Percentiles rank a stretch among this genome's conserved stretches.
These are phyloP conservation scores for Crocodylus rhombifer DNA, from an alignment of 2,797 vertebrate genomes.

Conservation along the genomic window DNA sequence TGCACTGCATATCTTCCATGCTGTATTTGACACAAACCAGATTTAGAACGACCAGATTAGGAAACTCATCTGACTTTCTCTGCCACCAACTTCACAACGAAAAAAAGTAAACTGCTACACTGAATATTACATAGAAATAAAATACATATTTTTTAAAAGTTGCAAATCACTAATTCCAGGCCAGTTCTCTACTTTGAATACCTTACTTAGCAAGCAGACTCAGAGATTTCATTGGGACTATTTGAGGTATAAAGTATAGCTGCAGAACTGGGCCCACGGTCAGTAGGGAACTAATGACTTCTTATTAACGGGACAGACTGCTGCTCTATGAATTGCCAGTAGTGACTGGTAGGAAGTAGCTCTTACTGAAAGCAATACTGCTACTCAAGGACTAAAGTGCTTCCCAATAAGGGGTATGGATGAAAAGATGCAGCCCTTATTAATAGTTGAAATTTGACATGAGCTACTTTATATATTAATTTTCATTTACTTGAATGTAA, in stretches of 20 bases:
- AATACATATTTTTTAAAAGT: not conserved
- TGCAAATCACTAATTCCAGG: not conserved
- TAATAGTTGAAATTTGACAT: constrained; percentile 9
- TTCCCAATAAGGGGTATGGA: constrained; percentile 47
- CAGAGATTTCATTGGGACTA: not conserved
- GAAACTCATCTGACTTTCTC: constrained; percentile 67
- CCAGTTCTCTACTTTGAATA: not conserved
- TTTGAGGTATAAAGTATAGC: not conserved
- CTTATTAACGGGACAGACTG: not conserved
- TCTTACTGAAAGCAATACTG: constrained; percentile 42
- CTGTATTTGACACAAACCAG: constrained; percentile 69
- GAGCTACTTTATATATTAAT: constrained; percentile 45
- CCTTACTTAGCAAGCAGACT: not conserved
- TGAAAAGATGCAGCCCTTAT: not conserved
- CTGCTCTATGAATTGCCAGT: not conserved
- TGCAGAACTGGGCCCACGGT: not conserved
- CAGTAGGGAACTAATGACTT: not conserved
- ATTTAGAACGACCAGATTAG: constrained; percentile 64
- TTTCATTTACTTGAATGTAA: constrained; percentile 15
- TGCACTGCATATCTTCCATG: not conserved
- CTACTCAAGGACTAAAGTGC: constrained; percentile 30
- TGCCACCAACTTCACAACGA: not conserved
- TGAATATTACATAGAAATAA: not conserved
- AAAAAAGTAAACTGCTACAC: constrained; percentile 32
- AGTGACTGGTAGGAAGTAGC: not conserved